Conservation (phyloP, 2,888 invertebrate genomes). For the Pterostichus madidus region DNA sequence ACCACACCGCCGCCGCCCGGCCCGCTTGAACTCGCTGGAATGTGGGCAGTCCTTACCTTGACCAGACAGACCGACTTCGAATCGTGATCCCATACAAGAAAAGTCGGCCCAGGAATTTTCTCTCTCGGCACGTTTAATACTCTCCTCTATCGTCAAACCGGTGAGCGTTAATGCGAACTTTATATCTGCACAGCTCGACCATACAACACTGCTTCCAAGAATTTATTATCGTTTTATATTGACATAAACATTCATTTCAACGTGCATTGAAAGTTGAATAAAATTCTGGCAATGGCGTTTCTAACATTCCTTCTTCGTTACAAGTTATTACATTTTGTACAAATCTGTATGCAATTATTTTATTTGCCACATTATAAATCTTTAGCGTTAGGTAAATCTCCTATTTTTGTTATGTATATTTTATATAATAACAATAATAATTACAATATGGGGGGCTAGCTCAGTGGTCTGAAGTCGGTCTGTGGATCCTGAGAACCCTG, state of each 20-base stretch:
- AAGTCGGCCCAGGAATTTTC: slow-evolving; percentile 74
- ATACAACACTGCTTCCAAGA: background rate
- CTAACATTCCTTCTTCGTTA: too few species aligned
- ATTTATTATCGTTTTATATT: too few species aligned
- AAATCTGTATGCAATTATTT: too few species aligned
- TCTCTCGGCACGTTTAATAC: slow-evolving; percentile 69
- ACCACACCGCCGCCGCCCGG: slow-evolving; percentile 13
- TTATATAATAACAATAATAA: too few species aligned
- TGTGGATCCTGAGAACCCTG: too few species aligned
- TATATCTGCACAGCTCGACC: slow-evolving; percentile 1
- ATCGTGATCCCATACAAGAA: slow-evolving; percentile 74
- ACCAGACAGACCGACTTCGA: slow-evolving; percentile 73
- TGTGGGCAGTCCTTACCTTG: slow-evolving; percentile 76
- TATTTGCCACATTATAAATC: too few species aligned
- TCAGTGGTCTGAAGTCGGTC: too few species aligned
- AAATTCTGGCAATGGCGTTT: too few species aligned
- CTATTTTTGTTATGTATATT: too few species aligned
- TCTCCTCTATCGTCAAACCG: slow-evolving; percentile 16
- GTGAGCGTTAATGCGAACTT: slow-evolving; percentile 9
- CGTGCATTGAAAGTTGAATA: background rate
- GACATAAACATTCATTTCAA: background rate
- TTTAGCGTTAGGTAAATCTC: too few species aligned
- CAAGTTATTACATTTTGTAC: too few species aligned
- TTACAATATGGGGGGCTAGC: too few species aligned
- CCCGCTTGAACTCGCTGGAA: slow-evolving; percentile 71